Percentiles rank a stretch among this genome's conserved stretches.
phyloP scores from a whole-genome alignment of 2,113 vertebrate genomes.

The Meleagris gallopavo region DNA sequence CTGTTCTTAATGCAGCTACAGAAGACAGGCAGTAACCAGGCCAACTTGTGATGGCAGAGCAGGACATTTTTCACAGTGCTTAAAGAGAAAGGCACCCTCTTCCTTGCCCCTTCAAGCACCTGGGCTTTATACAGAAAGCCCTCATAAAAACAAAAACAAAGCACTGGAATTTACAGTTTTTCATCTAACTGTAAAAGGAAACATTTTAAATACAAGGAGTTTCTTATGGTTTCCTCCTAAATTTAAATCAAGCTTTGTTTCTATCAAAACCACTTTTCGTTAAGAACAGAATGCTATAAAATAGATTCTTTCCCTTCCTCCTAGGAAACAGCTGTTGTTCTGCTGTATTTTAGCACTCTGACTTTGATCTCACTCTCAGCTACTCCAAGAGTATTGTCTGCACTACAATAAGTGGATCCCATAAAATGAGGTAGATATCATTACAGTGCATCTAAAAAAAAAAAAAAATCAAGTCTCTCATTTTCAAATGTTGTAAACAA shows the following conservation, averaged over 20 bases:
- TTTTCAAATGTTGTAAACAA: neutral
- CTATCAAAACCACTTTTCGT: neutral
- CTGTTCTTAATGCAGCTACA: neutral
- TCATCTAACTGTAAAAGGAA: neutral
- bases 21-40: neutral
- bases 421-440: neutral
- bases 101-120: neutral
- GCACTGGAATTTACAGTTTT: neutral
- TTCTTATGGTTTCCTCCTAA: neutral
- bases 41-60: neutral
- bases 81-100: neutral
- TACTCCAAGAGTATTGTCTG: neutral
- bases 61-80: too few species aligned
- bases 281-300: neutral
- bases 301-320: neutral
- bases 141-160: neutral
- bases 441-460: neutral
- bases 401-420: too few species aligned
- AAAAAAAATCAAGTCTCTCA: neutral
- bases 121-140: neutral
- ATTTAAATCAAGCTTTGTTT: neutral
- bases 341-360: neutral
- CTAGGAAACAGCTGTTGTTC: neutral
- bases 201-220: neutral
- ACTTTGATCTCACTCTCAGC: neutral